Evolutionary conservation across 2,888 invertebrate genomes (phyloP), one percentile per base, ranked within the genome.

Genomic region (Acrobasis repandana): DNA sequence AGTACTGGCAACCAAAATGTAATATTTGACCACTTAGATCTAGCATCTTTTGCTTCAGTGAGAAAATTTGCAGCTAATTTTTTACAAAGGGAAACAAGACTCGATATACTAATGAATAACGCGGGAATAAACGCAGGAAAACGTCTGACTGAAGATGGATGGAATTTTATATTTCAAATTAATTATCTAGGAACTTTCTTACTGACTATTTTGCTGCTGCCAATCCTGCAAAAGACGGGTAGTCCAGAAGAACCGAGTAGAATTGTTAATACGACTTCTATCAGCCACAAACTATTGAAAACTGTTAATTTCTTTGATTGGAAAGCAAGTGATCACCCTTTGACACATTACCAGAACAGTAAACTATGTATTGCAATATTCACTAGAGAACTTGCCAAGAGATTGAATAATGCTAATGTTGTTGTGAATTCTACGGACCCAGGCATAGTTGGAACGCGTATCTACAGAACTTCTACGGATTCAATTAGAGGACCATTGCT

Each of bases 151-250:
- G 94, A 94, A 74, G 97, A 97, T 75, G 96, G 95, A 0, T 82
- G 97, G 58, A 97, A 97, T 78, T 81, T 94, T 67, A 96, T 96
- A 1, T 96, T 97, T 95, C 97, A 95, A 3, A 96, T 96, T 6
- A 98, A 98, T 82, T 96, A 97, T 74, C 96, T 96, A 82, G 97
- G 97, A 0, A 97, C 96, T 28, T 98, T 97, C 80, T 89, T 98
- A 50, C 88, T 98, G 50, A 97, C 97, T 0, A 96, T 96, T 82
- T 93, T 98, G 18, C 90, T 98, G 14, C 94, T 96, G 65, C 96
- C 95, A 85, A 80, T 96, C 47, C 72, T 96, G 66, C 95, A 95
- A 80, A 93, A 92, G 71, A 38, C 66, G 3, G 66, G 66, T 9
- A 58, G 15, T 8, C 50, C 51, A 20, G 94, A 95, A 6, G 89